These are phyloP conservation scores for Nylanderia fulva DNA, from an alignment of 1,140 invertebrate genomes.

Conservation along the genomic window DNA sequence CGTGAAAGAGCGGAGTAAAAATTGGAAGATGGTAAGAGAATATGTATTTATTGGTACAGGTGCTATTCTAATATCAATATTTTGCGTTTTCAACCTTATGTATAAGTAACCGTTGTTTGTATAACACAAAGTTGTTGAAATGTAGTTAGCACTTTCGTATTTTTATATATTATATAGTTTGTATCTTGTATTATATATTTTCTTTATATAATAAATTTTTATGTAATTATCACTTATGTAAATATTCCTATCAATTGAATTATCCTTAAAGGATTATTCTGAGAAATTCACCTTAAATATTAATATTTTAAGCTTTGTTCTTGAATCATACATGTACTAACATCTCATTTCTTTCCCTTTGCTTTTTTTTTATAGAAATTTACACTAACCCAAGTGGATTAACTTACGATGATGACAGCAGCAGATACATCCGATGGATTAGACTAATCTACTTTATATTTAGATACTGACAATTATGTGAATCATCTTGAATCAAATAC, in stretches of 20 bases:
- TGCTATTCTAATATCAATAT: conserved; percentile 47
- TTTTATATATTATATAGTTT: conserved; percentile 40
- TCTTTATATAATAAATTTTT: conserved; percentile 50
- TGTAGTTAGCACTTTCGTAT: conserved; percentile 21
- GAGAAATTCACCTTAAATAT: conserved; percentile 6
- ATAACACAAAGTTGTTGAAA: neutral
- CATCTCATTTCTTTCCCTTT: neutral
- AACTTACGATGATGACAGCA: conserved; percentile 5
- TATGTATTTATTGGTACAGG: conserved; percentile 42
- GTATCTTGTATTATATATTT: neutral
- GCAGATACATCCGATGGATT: conserved; percentile 14
- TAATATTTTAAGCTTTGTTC: neutral
- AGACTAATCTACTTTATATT: conserved; percentile 1
- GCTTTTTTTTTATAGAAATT: conserved; percentile 42
- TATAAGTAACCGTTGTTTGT: conserved; percentile 43
- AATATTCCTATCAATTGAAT: conserved; percentile 15
- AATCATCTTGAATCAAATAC: conserved; percentile 11
- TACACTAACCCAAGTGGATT: neutral
- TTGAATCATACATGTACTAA: conserved; percentile 8
- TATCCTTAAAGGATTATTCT: conserved; percentile 13
- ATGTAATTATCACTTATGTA: conserved; percentile 5
- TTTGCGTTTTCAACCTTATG: conserved; percentile 40
- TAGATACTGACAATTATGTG: neutral
- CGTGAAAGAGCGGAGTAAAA: conserved; percentile 8
- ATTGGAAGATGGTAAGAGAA: conserved; percentile 52